Evolutionary conservation across 2,113 vertebrate species (phyloP), one percentile per base, ranked within the genome.

Genomic region (Phalacrocorax brasilianus): DNA sequence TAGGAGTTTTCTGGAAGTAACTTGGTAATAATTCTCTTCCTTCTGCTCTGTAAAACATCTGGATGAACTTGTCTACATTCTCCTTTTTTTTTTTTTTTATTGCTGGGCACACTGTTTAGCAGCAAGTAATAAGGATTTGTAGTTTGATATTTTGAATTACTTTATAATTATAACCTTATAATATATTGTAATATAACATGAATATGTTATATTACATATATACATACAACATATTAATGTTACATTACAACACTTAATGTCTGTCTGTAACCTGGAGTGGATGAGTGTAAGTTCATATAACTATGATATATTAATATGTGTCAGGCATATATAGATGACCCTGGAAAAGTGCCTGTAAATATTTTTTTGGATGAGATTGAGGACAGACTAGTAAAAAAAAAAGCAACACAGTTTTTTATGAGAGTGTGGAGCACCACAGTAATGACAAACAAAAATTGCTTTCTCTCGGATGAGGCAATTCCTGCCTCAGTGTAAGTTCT

Each of bases 371-470:
- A 47, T 66, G 26, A 81, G 8, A 52, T n/a, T 91, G 35, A 77
- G 38, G 49, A 42, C 18, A 47, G 13, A 15, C 3, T 52, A 66
- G 33, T 40, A 30, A 58, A 76, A 58, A 22, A 65, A 49, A 4
- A 24, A 72, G 24, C 0, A 1, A 17, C 24, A 26, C 9, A 7
- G 20, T 21, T 22, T 68, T 63, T 79, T 75, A 12, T 33, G 8
- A 65, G 6, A 52, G 1, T 49, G 18, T 3, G 2, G 18, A 77
- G 1, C 7, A 50, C 58, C 32, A 53, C 0, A 6, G 3, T 12
- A 61, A 59, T 44, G 18, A 62, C 11, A 49, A 88, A 56, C 20
- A 45, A 61, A 89, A 91, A 32, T 12, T 3, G 0, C 10, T 72
- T 42, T 52, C n/a, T 65, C 12, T 16, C 14, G 24, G 76, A 56